Evolutionary conservation across 2,888 invertebrate genomes (phyloP), one percentile per base, ranked within the genome.

Genomic region (Celastrina argiolus): DNA sequence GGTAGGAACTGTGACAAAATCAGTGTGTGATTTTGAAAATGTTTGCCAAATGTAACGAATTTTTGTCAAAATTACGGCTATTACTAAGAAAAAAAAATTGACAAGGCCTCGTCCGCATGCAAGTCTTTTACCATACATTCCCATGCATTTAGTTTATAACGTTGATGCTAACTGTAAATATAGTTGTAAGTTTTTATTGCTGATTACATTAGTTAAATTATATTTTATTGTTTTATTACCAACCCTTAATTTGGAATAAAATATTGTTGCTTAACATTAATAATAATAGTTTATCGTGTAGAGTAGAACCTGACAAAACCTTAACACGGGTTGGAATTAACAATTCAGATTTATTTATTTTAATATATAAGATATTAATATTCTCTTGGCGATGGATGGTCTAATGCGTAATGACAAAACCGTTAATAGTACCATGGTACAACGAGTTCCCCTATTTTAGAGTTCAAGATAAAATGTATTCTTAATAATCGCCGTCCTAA

Each of bases 121-220:
- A 16, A 10, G 8, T 45, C 4, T 56, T n/a, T 22, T 63, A 41
- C 56, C 22, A 67, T 18, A 74, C 88, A 88, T 88, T 88, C 88
- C 88, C 81, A 78, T 76, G 84, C 85, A 84, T 87, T 84, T 85
- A 84, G 79, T 74, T 74, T 76, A 74, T 72, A 41, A 18, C 28
- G 72, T 74, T 72, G 76, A 70, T 69, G 63, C 12, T 39, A 51
- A 75, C 77, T 79, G 80, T 76, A 73, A 70, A 74, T 74, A 74
- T 66, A 68, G 65, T 61, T 36, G 10, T 64, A 68, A 69, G 56
- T 65, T 66, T 64, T 63, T 64, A 65, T 59, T 64, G 61, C 56
- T 36, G 61, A 65, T n/a, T 65, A 65, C 58, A 65, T 41, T 36
- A 56, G 39, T 58, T 58, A 16, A 61, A 36, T 61, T 39, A 22